phyloP scores from a whole-genome alignment of 2,113 vertebrate genomes.

The Megaceryle maxima region DNA sequence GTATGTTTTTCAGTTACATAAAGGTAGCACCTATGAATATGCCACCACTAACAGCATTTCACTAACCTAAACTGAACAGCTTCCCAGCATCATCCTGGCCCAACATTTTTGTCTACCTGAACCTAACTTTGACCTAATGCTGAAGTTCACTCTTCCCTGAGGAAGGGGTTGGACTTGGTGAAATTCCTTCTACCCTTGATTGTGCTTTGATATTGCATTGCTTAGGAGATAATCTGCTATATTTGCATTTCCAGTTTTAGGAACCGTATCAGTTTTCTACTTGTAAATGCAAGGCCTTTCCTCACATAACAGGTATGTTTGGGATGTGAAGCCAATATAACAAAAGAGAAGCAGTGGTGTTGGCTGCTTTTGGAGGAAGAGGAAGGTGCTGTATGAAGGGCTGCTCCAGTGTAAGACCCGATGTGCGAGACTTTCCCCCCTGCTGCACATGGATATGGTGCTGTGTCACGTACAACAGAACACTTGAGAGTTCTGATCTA shows the following conservation, averaged over 20 bases:
- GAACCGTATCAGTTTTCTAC: background rate
- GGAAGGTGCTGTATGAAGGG: background rate
- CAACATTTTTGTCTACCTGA: background rate
- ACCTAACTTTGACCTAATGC: background rate
- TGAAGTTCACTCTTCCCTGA: background rate
- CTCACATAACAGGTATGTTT: no score
- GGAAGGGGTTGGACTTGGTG: background rate
- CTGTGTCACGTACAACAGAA: background rate
- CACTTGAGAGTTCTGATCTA: background rate
- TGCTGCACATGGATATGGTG: accelerated
- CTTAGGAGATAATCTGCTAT: background rate
- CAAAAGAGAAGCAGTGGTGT: background rate
- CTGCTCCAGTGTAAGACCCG: background rate
- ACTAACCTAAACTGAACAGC: background rate
- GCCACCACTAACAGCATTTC: background rate
- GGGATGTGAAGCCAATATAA: background rate
- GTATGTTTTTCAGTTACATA: background rate
- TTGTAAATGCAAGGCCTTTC: background rate
- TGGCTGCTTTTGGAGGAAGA: background rate
- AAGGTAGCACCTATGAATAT: background rate
- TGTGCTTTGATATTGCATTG: background rate
- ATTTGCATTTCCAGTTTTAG: background rate
- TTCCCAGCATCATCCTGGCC: background rate
- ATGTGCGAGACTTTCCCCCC: accelerated
- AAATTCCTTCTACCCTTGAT: background rate